These are phyloP conservation scores for Alitta virens DNA, from an alignment of 2,888 invertebrate genomes.

Conservation along the genomic window DNA sequence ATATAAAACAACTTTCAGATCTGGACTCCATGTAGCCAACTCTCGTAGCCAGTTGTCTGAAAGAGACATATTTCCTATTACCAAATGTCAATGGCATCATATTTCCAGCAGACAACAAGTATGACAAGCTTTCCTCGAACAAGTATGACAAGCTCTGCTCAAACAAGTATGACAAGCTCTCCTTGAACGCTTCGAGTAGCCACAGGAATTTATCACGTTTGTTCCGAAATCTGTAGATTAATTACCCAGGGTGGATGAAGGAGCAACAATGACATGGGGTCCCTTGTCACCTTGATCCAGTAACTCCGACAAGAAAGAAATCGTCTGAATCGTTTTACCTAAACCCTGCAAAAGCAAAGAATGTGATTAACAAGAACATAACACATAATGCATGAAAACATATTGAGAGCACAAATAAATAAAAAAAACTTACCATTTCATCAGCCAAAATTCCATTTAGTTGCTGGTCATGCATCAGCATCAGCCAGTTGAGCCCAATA, in stretches of 20 bases:
- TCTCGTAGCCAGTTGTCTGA: slow-evolving; percentile 59
- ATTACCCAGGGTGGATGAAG: slow-evolving; percentile 86
- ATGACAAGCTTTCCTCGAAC: too few species aligned
- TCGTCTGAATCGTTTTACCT: slow-evolving; percentile 56
- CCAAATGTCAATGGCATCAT: too few species aligned
- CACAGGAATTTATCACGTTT: too few species aligned
- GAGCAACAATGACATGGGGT: slow-evolving; percentile 92
- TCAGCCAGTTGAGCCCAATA: slow-evolving; percentile 82
- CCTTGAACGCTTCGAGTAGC: too few species aligned
- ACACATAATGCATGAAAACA: too few species aligned
- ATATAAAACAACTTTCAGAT: slow-evolving; percentile 70
- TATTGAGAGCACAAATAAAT: background rate
- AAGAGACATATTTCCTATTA: too few species aligned
- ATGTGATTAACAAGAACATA: background rate
- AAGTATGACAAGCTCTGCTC: too few species aligned
- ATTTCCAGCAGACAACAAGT: too few species aligned
- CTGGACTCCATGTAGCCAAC: slow-evolving; percentile 56
- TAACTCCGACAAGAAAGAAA: slow-evolving; percentile 65
- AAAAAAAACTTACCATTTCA: slow-evolving; percentile 71
- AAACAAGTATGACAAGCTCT: too few species aligned
- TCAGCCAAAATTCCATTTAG: slow-evolving; percentile 95
- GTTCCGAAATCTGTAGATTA: too few species aligned
- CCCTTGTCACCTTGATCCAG: slow-evolving; percentile 72
- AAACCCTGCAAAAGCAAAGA: slow-evolving; percentile 41
- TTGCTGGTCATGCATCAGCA: slow-evolving; percentile 81